Percentiles rank a stretch among this genome's conserved stretches.
Conservation (phyloP, 2,113 vertebrate genomes). For the Macheiramphus alcinus region DNA sequence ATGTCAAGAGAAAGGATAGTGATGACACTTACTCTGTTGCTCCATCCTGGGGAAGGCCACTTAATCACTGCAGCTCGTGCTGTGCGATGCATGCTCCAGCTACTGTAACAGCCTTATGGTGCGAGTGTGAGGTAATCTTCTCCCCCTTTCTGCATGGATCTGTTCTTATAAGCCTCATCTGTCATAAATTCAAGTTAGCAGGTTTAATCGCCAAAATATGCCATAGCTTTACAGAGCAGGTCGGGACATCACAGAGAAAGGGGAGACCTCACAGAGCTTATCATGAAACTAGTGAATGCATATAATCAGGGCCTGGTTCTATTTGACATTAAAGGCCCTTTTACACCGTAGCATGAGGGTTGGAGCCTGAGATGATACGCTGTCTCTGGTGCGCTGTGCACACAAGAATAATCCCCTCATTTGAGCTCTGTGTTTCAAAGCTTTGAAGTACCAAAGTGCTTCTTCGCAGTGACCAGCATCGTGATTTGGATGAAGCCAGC, state of each 20-base stretch:
- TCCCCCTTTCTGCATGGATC: not conserved
- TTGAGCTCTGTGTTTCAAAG: not conserved
- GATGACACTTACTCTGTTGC: not conserved
- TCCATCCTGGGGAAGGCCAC: not conserved
- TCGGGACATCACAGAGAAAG: not conserved
- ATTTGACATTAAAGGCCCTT: not conserved
- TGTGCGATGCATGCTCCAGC: not conserved
- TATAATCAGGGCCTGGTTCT: not conserved
- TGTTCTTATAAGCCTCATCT: not conserved
- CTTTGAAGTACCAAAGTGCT: not conserved
- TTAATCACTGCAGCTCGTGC: not conserved
- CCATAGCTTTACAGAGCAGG: not conserved
- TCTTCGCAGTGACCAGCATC: not conserved
- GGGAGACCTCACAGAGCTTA: not conserved
- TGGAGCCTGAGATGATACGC: not conserved
- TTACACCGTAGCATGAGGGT: accelerated
- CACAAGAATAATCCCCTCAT: not conserved
- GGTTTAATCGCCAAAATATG: not conserved
- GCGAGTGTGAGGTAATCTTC: not conserved
- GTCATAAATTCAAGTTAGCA: not conserved
- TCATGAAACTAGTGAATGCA: not conserved
- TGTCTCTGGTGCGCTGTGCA: not conserved
- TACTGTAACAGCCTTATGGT: not conserved
- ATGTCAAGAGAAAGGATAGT: not conserved
- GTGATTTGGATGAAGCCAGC: not conserved